phyloP scores from a whole-genome alignment of 2,113 vertebrate species.

The Agapornis roseicollis region DNA sequence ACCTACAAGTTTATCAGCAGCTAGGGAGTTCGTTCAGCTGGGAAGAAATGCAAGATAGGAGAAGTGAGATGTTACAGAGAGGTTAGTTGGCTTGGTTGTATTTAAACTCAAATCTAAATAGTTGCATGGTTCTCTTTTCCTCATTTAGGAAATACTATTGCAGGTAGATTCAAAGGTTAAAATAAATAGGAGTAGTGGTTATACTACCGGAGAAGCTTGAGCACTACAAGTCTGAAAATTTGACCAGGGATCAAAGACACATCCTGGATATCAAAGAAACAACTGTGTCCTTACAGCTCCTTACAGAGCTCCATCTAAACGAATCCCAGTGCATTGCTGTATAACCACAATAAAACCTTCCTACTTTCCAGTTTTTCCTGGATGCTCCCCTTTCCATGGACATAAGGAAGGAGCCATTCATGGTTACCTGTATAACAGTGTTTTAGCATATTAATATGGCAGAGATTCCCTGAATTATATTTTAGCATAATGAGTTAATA shows the following conservation, averaged over 20 bases:
- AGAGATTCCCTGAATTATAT: background rate
- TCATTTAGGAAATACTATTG: background rate
- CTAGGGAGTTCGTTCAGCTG: background rate
- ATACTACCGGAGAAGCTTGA: no score
- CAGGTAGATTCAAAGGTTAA: background rate
- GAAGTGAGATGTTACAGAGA: background rate
- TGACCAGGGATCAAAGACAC: background rate
- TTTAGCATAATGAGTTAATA: background rate
- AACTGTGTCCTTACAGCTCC: background rate
- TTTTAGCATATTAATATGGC: background rate
- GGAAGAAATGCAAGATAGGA: background rate
- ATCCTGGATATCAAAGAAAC: background rate
- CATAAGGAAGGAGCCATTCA: background rate
- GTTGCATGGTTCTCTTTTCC: background rate
- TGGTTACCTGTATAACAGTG: background rate
- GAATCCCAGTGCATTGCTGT: background rate
- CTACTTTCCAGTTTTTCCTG: background rate
- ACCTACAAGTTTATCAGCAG: background rate
- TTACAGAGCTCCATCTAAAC: background rate
- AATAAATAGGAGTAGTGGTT: background rate
- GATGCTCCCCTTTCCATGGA: background rate
- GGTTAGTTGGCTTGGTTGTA: rapidly evolving
- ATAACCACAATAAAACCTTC: background rate
- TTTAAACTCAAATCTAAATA: background rate
- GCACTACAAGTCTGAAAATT: background rate